A percentile compares a stretch with the other conserved stretches of the same genome.
phyloP scores from a whole-genome alignment of 2,888 invertebrate genomes.

The Corythucha ciliata region DNA sequence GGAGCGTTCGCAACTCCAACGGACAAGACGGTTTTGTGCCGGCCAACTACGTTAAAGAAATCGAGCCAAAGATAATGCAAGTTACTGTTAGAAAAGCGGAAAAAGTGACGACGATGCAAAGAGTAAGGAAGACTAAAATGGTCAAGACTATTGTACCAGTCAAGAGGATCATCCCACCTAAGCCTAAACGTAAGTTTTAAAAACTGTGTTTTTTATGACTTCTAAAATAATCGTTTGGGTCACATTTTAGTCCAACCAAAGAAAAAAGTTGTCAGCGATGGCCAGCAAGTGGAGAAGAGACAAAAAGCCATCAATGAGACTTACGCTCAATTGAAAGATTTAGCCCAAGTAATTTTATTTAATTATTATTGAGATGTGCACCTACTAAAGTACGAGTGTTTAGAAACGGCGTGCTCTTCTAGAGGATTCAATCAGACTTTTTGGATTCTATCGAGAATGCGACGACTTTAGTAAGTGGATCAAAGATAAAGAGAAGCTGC shows the following conservation, averaged over 20 bases:
- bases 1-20: constrained; percentile 90
- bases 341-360: constrained; percentile 50
- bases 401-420: constrained; percentile 70
- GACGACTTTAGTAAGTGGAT: constrained; percentile 98
- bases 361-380: background rate
- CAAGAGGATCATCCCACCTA: constrained; percentile 41
- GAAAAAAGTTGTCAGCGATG: constrained; percentile 46
- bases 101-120: constrained; percentile 70
- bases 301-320: constrained; percentile 70
- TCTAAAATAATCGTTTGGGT: background rate
- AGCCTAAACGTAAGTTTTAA: constrained; percentile 35
- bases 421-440: constrained; percentile 85
- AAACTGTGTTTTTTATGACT: too few relatives aligned
- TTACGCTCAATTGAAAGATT: constrained; percentile 69
- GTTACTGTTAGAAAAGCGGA: constrained; percentile 78
- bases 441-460: constrained; percentile 90
- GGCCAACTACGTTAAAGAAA: constrained; percentile 88
- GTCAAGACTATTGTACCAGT: constrained; percentile 78
- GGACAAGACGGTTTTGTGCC: constrained; percentile 95
- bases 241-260: constrained; percentile 27
- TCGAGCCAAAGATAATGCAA: constrained; percentile 76
- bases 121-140: constrained; percentile 82
- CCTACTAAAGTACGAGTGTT: constrained; percentile 7
- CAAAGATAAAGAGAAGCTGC: constrained; percentile 83
- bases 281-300: constrained; percentile 69